phyloP scores from a whole-genome alignment of 1,140 invertebrate species.

The Aphis craccivora region DNA sequence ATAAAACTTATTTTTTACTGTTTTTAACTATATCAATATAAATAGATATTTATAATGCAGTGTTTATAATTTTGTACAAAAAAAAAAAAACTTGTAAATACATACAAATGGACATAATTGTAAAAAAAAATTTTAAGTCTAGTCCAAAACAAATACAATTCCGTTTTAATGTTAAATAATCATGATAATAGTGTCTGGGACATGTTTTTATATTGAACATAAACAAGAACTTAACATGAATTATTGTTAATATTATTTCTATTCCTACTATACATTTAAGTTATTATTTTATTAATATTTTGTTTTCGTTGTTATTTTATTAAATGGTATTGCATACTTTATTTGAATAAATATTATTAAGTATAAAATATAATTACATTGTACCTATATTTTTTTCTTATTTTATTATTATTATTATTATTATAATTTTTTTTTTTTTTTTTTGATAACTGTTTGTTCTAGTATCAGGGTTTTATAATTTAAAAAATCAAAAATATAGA shows the following conservation, averaged over 20 bases:
- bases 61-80: neutral
- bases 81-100: neutral
- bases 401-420: neutral
- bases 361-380: neutral
- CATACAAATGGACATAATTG: neutral
- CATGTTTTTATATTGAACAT: neutral
- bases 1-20: neutral
- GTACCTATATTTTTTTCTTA: neutral
- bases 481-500: no score
- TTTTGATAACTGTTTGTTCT: no score
- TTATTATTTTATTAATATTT: constrained; percentile 37
- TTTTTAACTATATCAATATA: neutral
- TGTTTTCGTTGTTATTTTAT: constrained; percentile 51
- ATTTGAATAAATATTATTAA: neutral
- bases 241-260: neutral
- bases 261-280: neutral
- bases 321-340: neutral
- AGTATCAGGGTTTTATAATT: no score
- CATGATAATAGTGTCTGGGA: neutral
- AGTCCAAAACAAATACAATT: neutral
- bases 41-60: neutral
- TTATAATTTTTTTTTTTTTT: no score
- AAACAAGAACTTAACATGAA: neutral
- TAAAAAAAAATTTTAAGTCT: neutral
- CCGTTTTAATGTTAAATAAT: neutral